Evolutionary conservation across 2,888 invertebrate genomes (phyloP).

Genomic region (Limnephilus rhombicus): DNA sequence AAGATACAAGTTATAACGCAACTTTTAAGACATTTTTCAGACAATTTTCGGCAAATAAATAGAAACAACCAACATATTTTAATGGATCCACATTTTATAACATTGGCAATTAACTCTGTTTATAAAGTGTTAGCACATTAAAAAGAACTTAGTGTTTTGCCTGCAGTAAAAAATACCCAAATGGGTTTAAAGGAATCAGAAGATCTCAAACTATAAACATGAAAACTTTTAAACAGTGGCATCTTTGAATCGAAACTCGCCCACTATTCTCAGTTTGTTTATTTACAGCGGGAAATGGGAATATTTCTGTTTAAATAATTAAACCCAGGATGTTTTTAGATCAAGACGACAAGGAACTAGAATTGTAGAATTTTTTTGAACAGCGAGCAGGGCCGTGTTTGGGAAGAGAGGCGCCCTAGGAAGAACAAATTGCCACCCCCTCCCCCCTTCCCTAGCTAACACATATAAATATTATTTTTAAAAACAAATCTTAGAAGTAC

Average conservation of each 20-base stretch:
- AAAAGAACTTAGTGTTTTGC: not conserved
- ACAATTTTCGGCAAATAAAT: too few relatives aligned
- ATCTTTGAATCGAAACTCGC: not conserved
- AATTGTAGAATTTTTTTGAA: not conserved
- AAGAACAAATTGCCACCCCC: too few relatives aligned
- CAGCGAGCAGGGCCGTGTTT: not conserved
- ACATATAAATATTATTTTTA: too few relatives aligned
- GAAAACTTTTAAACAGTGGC: not conserved
- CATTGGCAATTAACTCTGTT: too few relatives aligned
- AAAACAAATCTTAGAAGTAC: too few relatives aligned
- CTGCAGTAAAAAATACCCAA: not conserved
- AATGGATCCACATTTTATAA: too few relatives aligned
- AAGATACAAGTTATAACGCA: too few relatives aligned
- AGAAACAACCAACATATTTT: too few relatives aligned
- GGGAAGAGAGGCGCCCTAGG: too few relatives aligned
- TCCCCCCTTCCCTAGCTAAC: too few relatives aligned
- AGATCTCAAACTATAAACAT: not conserved
- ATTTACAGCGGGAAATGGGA: not conserved
- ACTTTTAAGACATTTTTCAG: too few relatives aligned
- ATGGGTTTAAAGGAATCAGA: not conserved
- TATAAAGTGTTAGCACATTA: too few relatives aligned
- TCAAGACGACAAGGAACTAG: not conserved
- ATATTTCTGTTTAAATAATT: not conserved
- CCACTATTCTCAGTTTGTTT: not conserved
- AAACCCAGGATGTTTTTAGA: not conserved